Conservation (phyloP, 2,888 invertebrate genomes). For the Pachliopta kotzebuea region DNA sequence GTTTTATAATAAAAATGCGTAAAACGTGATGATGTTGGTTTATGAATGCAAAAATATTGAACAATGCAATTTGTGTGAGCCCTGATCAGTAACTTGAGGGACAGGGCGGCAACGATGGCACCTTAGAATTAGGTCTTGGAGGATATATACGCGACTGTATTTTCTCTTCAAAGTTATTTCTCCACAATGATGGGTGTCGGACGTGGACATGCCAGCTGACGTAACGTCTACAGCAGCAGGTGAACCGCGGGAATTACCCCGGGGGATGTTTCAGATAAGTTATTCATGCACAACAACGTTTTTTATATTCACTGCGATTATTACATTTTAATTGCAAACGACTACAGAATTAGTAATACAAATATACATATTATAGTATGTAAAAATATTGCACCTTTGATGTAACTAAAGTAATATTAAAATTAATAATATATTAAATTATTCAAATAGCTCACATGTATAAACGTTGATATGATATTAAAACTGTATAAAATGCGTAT, state of each 20-base stretch:
- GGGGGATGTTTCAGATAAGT: constrained; percentile 7
- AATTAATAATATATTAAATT: too few relatives aligned
- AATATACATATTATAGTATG: too few relatives aligned
- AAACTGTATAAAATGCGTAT: too few relatives aligned
- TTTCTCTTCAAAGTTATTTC: constrained; percentile 53
- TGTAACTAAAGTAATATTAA: too few relatives aligned
- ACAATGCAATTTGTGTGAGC: constrained; percentile 39
- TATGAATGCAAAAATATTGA: neutral
- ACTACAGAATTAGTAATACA: too few relatives aligned
- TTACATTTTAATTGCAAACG: too few relatives aligned
- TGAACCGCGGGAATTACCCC: constrained; percentile 31
- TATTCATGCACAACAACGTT: too few relatives aligned
- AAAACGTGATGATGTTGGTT: neutral
- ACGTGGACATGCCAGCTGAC: constrained; percentile 43
- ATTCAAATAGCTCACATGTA: too few relatives aligned
- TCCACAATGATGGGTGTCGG: constrained; percentile 54
- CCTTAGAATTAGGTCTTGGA: constrained; percentile 60
- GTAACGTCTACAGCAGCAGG: constrained; percentile 33
- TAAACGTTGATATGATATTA: too few relatives aligned
- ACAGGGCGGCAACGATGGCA: constrained; percentile 55
- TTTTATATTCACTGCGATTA: too few relatives aligned
- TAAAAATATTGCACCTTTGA: too few relatives aligned
- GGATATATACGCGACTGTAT: constrained; percentile 47
- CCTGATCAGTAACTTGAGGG: constrained; percentile 65
- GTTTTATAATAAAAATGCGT: too few relatives aligned